phyloP scores from a whole-genome alignment of 1,140 invertebrate species.

The Musca vetustissima region DNA sequence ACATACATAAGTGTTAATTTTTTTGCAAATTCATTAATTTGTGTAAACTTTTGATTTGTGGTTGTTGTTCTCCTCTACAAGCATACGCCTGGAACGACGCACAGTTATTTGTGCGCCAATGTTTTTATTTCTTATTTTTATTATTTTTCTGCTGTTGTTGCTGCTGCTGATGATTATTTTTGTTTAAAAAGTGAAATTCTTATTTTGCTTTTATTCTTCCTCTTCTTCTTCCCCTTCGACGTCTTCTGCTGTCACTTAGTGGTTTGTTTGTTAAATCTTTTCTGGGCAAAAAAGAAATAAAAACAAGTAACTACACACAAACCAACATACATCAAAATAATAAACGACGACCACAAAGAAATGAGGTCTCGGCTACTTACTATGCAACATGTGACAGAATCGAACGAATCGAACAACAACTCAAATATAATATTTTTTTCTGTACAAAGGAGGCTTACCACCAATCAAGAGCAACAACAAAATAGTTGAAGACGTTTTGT shows the following conservation, averaged over 20 bases:
- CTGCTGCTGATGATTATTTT: neutral
- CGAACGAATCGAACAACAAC: too few species aligned
- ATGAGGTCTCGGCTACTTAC: conserved; percentile 15
- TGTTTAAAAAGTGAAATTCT: conserved; percentile 18
- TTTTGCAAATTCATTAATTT: too few species aligned
- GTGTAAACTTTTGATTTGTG: neutral
- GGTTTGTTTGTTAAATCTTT: conserved; percentile 30
- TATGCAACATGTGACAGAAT: conserved; percentile 8
- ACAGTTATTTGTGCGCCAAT: too few species aligned
- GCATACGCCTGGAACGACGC: too few species aligned
- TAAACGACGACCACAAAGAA: neutral
- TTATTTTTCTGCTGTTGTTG: too few species aligned
- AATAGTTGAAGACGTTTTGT: neutral
- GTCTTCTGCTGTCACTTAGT: conserved; percentile 21
- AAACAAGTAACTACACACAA: neutral
- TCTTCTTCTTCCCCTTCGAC: too few species aligned
- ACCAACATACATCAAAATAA: neutral
- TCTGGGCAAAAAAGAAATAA: neutral
- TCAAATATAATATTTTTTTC: too few species aligned
- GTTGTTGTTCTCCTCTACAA: neutral
- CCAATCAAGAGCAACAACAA: too few species aligned
- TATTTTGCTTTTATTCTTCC: conserved; percentile 26
- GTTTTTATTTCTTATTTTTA: neutral
- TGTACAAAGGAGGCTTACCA: too few species aligned
- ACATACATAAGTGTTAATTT: too few species aligned